Conservation (phyloP, 2,888 invertebrate species). For the Hyalella azteca region DNA sequence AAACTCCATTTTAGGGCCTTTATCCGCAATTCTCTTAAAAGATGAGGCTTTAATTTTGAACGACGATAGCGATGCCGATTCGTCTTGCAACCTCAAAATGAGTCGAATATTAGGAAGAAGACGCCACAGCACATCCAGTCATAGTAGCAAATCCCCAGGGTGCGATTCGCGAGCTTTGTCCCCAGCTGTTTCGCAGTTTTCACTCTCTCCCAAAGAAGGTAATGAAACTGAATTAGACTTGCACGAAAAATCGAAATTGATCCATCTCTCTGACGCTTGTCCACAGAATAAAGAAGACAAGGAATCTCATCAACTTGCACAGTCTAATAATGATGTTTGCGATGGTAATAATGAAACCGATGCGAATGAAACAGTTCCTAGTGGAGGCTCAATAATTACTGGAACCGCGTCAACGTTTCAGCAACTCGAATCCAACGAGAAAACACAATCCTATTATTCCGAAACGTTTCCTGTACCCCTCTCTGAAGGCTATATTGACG, state of each 20-base stretch:
- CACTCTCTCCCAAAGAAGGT: background rate
- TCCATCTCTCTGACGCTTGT: background rate
- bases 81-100: constrained; percentile 11
- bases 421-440: background rate
- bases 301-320: background rate
- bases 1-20: background rate
- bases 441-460: too few relatives aligned
- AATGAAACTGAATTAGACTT: background rate
- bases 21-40: background rate
- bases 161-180: background rate
- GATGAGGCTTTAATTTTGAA: constrained; percentile 26
- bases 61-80: constrained; percentile 53
- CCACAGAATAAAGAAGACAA: background rate
- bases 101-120: constrained; percentile 46
- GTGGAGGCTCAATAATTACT: background rate
- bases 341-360: background rate
- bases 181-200: background rate
- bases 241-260: too few relatives aligned
- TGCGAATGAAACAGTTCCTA: background rate
- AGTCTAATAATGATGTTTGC: background rate
- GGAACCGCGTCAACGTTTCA: background rate
- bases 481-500: background rate
- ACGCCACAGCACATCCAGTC: constrained; percentile 50
- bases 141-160: constrained; percentile 11
- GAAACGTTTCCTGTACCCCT: background rate